A percentile compares a stretch with the other conserved stretches of the same genome.
Evolutionary conservation across 2,888 invertebrate genomes (phyloP).

Genomic region (Cotesia congregata): DNA sequence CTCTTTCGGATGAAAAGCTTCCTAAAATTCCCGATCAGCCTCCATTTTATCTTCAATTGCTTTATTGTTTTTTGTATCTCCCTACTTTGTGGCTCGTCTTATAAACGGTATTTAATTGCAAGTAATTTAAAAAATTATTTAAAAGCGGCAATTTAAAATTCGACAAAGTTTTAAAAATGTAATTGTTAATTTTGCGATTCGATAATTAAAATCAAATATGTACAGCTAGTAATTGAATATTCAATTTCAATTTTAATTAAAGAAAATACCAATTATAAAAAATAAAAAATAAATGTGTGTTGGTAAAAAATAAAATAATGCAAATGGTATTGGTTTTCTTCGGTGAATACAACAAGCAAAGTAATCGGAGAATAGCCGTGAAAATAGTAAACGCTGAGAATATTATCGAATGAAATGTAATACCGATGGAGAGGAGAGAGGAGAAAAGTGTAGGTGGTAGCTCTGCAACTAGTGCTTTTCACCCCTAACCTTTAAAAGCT

Average conservation of each 20-base stretch:
- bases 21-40: slow-evolving; percentile 19
- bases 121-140: background rate
- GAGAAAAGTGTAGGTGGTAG: background rate
- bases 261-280: background rate
- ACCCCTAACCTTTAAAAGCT: slow-evolving; percentile 1
- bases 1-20: slow-evolving; percentile 32
- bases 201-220: background rate
- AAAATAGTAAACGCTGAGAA: slow-evolving; percentile 29
- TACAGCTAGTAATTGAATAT: background rate
- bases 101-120: background rate
- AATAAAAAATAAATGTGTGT: background rate
- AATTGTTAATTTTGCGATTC: background rate
- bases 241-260: background rate
- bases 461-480: slow-evolving; percentile 3
- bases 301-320: slow-evolving; percentile 6
- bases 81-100: background rate
- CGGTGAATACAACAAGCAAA: background rate
- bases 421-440: background rate
- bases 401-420: slow-evolving; percentile 16
- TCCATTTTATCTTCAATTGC: slow-evolving; percentile 10
- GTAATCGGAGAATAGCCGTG: slow-evolving; percentile 27
- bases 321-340: background rate
- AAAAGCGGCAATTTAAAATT: background rate
- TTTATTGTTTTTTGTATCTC: background rate
- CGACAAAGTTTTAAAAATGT: background rate